phyloP scores from a whole-genome alignment of 2,797 vertebrate species.

The Octomys mimax region DNA sequence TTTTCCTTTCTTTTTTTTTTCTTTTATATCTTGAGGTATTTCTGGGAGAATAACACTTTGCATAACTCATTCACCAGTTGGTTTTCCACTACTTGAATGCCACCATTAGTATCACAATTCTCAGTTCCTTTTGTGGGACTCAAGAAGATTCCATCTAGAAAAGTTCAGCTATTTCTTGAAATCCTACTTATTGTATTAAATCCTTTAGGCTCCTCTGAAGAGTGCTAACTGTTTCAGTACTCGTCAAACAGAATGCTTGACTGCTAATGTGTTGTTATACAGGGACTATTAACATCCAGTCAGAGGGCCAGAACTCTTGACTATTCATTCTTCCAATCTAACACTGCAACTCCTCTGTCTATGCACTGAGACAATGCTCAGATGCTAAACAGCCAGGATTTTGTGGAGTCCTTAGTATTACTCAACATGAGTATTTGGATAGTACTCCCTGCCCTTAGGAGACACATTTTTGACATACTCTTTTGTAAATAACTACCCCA shows the following conservation, averaged over 20 bases:
- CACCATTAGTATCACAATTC: constrained; percentile 48
- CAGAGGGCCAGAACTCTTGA: constrained; percentile 43
- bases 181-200: constrained; percentile 57
- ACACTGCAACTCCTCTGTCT: constrained; percentile 49
- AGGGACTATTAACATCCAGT: constrained; percentile 49
- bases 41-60: constrained; percentile 46
- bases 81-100: constrained; percentile 23
- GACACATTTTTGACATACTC: constrained; percentile 4
- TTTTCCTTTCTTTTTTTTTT: too few species aligned
- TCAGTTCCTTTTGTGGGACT: constrained; percentile 44
- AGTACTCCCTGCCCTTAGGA: neutral
- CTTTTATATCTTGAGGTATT: constrained; percentile 44
- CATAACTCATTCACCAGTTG: constrained; percentile 63
- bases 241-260: constrained; percentile 63
- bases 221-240: constrained; percentile 60
- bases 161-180: constrained; percentile 51
- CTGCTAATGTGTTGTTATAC: constrained; percentile 49
- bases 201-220: constrained; percentile 58
- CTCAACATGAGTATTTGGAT: neutral
- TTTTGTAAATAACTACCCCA: neutral
- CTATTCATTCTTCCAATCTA: constrained; percentile 53
- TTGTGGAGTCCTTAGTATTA: constrained; percentile 58
- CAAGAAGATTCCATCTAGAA: constrained; percentile 27
- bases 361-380: constrained; percentile 46
- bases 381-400: constrained; percentile 6